Evolutionary conservation across 1,140 invertebrate genomes (phyloP), one percentile per base, ranked within the genome.

Genomic region (Macrobrachium rosenbergii): DNA sequence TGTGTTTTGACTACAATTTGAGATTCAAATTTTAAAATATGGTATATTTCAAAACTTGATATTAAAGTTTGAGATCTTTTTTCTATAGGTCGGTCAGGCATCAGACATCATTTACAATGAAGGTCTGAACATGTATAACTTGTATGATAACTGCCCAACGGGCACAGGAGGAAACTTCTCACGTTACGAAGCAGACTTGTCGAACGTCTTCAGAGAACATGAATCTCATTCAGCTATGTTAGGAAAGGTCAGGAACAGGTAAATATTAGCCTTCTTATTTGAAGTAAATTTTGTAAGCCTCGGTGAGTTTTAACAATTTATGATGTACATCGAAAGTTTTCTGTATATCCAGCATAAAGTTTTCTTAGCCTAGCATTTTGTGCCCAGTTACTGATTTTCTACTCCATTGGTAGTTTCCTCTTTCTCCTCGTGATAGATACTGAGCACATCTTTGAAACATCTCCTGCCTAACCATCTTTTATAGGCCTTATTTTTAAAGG

Each of bases 41-140:
- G 28, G 28, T 37, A 37, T 37, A 28, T 72, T 23, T 52, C 6
- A 58, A 58, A n/a, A 16, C 14, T 14, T n/a, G 52, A n/a, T 11
- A 43, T 58, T 60, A 78, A 52, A 21, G 23, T 58, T 58, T 12
- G 3, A 7, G 77, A 14, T 8, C 62, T 63, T 45, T 52, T 83
- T 73, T 2, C 60, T 60, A 11, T 69, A 89, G 88, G 81, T 82
- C 7, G 62, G 43, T 7, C 73, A 75, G 52, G 86, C 86, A 37
- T 78, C 62, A 14, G 73, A 85, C 62, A 87, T 87, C 19, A 82
- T 89, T 45, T 89, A 88, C 78, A 89, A 88, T 28, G 69, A 88
- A n/a, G 89, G 89, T 0, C 62, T 89, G 76, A 89, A 89, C 72
- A 78, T 87, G 82, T 89, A 89, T 78, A 89, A 88, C 82, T 67